These are phyloP conservation scores for Felis catus DNA, from an alignment of 2,113 vertebrate species.

Conservation along the genomic window F.catus_Fca126_mat1.0 CM031414.1:118056001-118056500, in stretches of 20 bases:
- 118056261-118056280: not conserved
- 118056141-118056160: not conserved
- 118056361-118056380: conserved; percentile 27
- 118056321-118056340: not conserved
- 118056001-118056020: not conserved
- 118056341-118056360: not conserved
- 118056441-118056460: not conserved
- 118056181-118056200: not conserved
- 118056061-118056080: not conserved
- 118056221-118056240: not conserved
- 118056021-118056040: not conserved
- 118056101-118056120: not conserved
- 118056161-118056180: not conserved
- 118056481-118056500: conserved; percentile 50
- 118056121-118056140: not conserved
- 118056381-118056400: conserved; percentile 40
- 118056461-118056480: not conserved
- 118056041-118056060: not conserved
- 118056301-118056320: not conserved
- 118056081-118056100: not conserved
- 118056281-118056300: conserved; percentile 1
- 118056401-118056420: not conserved
- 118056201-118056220: not conserved
- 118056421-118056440: not conserved
- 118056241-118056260: not conserved